Evolutionary conservation across 2,113 vertebrate species (phyloP).

Genomic region (Aleadryas rufinucha): DNA sequence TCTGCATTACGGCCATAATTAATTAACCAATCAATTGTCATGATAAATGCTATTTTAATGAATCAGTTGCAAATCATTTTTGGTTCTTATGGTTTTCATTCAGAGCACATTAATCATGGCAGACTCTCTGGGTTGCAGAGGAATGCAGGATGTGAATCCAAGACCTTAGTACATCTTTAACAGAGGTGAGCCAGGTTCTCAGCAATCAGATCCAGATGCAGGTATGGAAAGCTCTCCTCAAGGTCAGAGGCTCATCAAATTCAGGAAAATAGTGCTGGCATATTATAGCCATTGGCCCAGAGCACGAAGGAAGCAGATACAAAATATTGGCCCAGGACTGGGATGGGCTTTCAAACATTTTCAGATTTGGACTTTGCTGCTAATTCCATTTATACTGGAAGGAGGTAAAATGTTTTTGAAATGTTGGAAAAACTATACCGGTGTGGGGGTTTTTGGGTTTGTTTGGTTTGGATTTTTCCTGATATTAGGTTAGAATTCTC

Average conservation of each 20-base stretch:
- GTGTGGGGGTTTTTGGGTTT: rapidly evolving
- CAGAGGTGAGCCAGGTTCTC: neutral
- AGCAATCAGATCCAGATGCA: conserved; percentile 14
- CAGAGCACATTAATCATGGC: conserved; percentile 69
- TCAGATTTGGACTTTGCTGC: neutral
- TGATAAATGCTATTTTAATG: conserved; percentile 76
- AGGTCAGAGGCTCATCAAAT: neutral
- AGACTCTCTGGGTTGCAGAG: conserved; percentile 29
- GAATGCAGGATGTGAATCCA: conserved; percentile 53
- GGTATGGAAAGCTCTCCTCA: neutral
- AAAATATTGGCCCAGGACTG: neutral
- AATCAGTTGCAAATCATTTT: conserved; percentile 73
- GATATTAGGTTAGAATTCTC: neutral
- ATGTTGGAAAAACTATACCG: neutral
- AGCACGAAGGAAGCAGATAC: neutral
- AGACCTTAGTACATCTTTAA: neutral
- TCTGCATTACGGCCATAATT: conserved; percentile 64
- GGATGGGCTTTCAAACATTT: neutral
- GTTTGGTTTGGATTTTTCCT: neutral
- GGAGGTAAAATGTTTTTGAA: neutral
- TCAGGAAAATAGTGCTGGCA: neutral
- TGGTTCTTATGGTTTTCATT: conserved; percentile 67
- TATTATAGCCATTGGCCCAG: neutral
- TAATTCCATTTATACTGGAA: neutral
- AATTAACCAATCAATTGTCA: conserved; percentile 76